Base-by-base conservation (phyloP, 2,113 vertebrate species). In the Salvelinus sp. region DNA sequence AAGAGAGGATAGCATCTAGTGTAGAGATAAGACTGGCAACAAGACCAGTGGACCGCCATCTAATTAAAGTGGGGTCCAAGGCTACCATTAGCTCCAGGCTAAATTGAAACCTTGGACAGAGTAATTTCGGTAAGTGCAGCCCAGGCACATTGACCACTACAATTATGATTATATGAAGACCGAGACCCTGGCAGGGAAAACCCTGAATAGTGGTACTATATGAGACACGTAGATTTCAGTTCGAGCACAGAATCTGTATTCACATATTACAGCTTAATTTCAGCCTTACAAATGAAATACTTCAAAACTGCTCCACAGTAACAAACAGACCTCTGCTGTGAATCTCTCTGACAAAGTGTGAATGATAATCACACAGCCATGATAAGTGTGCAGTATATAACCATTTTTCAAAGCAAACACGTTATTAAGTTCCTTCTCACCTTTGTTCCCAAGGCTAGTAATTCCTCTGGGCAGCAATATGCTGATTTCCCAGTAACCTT, bases 401-500 rank as follows among this genome's bases (percentile, higher is more conserved):
- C 48, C 14, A 50, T 50, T 50, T 50, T 50, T 14, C 48, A 50
- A 33, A 33, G 48, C 50, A 72, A 75, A 60, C 81, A 25, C 13
- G 0, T 13, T 48, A 13, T 10, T 48, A 18, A 82, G 74, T 69
- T 78, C 74, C 60, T 64, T 80, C 91, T 91, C 84, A 93, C 92
- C 89, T 89, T 75, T 76, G 78, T 87, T 76, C 65, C 84, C 82
- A 73, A 44, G 2, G 47, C 78, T 76, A 80, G 67, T 79, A 72
- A 72, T 77, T 73, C 80, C 79, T 88, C 10, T 14, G 48, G 48
- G 14, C 76, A 60, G 20, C 57, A 9, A 50, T 5, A 62, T 10
- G 47, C 38, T 72, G 64, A 47, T 83, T 72, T 82, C 83, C 82
- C 72, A 86, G 85, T 85, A 88, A 92, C 82, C 86, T 81, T 80